Conservation (phyloP, 2,797 vertebrate genomes). For the Rhinatrema bivittatum region DNA sequence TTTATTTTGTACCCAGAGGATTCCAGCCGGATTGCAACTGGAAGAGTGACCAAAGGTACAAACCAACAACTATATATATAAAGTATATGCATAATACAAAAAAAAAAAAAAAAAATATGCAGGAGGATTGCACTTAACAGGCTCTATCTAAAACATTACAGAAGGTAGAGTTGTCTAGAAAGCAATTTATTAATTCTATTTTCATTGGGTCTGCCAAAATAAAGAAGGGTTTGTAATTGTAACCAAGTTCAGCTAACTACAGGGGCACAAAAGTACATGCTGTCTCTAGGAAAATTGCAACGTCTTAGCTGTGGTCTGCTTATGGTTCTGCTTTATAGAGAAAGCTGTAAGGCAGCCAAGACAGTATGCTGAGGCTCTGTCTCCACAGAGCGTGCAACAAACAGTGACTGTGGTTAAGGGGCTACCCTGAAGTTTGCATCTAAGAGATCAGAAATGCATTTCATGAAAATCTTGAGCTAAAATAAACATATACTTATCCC, state of each 20-base stretch:
- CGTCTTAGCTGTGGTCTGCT: slow-evolving; percentile 35
- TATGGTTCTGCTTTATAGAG: slow-evolving; percentile 23
- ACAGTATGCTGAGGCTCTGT: slow-evolving; percentile 22
- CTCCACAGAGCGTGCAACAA: slow-evolving; percentile 27
- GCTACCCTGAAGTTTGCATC: slow-evolving; percentile 17
- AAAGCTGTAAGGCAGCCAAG: slow-evolving; percentile 31
- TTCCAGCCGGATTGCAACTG: too few relatives aligned
- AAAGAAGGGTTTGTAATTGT: slow-evolving; percentile 41
- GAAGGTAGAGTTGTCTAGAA: slow-evolving; percentile 16
- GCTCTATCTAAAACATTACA: slow-evolving; percentile 5
- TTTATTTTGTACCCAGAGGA: too few relatives aligned
- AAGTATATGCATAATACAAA: background rate
- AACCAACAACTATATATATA: too few relatives aligned
- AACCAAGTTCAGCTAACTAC: slow-evolving; percentile 11
- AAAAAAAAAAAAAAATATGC: too few relatives aligned
- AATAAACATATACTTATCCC: slow-evolving; percentile 12
- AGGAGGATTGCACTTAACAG: slow-evolving; percentile 1
- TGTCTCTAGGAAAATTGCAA: slow-evolving; percentile 38
- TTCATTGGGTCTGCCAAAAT: slow-evolving; percentile 25
- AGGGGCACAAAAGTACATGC: too few relatives aligned
- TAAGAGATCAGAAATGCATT: slow-evolving; percentile 26
- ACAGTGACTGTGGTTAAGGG: slow-evolving; percentile 29
- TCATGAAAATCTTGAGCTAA: slow-evolving; percentile 12
- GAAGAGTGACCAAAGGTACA: too few relatives aligned
- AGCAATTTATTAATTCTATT: slow-evolving; percentile 21